phyloP scores from a whole-genome alignment of 2,888 invertebrate species.

The Sceliomorpha sp. region DNA sequence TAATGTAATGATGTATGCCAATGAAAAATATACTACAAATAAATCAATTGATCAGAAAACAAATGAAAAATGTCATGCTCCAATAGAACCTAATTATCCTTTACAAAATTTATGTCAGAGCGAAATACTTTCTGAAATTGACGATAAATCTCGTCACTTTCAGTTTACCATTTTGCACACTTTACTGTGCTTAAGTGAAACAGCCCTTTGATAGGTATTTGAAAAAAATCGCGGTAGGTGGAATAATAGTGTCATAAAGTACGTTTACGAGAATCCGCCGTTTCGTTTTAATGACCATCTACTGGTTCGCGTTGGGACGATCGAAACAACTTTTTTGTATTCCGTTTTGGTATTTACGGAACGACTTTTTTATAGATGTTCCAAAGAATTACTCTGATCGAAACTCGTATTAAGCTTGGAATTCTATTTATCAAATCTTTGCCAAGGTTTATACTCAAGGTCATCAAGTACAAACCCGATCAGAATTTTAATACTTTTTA shows the following conservation, averaged over 20 bases:
- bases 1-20: no score
- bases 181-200: not conserved
- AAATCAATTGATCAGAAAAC: no score
- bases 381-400: constrained; percentile 11
- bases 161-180: constrained; percentile 14
- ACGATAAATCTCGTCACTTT: constrained; percentile 5
- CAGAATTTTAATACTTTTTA: no score
- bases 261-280: constrained; percentile 35
- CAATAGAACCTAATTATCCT: no score
- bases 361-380: constrained; percentile 22
- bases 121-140: constrained; percentile 15
- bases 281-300: constrained; percentile 35
- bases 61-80: no score
- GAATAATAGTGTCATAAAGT: constrained; percentile 42
- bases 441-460: no score
- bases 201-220: constrained; percentile 23
- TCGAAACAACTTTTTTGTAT: constrained; percentile 35
- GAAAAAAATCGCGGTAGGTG: constrained; percentile 25
- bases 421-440: not conserved
- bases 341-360: constrained; percentile 5
- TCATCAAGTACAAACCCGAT: no score
- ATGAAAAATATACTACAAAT: no score
- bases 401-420: constrained; percentile 14
- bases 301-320: constrained; percentile 32
- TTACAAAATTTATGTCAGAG: no score